These are phyloP conservation scores for Eupithecia tripunctaria DNA, from an alignment of 2,888 invertebrate species.

Conservation along the genomic window DNA sequence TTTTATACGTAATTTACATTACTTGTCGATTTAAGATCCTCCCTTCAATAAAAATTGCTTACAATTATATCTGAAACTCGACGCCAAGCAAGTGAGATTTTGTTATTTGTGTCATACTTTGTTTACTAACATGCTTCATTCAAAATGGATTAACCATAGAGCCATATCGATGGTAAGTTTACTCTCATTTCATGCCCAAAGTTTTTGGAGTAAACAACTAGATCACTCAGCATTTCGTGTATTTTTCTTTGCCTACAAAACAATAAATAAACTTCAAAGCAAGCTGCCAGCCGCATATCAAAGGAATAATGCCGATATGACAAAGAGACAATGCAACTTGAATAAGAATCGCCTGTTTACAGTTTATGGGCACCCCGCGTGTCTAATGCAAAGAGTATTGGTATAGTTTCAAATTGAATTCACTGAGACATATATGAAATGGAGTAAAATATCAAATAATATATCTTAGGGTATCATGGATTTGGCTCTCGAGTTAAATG, in stretches of 20 bases:
- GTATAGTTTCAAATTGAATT: conserved; percentile 27
- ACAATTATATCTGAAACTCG: too few species aligned
- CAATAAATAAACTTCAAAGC: conserved; percentile 24
- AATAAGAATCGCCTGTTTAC: conserved; percentile 34
- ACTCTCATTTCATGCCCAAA: not conserved
- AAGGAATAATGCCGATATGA: conserved; percentile 40
- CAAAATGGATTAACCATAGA: too few species aligned
- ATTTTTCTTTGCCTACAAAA: not conserved
- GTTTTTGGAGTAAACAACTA: not conserved
- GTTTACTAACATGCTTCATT: too few species aligned
- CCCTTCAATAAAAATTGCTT: too few species aligned
- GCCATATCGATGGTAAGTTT: not conserved
- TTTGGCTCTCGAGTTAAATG: not conserved
- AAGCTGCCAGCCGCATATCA: conserved; percentile 34
- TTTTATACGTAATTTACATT: too few species aligned
- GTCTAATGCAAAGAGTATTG: conserved; percentile 31
- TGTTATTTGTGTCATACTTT: too few species aligned
- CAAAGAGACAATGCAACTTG: conserved; percentile 32
- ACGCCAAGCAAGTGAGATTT: too few species aligned
- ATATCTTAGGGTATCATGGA: not conserved
- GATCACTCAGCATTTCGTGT: not conserved
- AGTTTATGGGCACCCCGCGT: conserved; percentile 26
- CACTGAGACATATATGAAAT: not conserved
- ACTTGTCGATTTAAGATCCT: too few species aligned
- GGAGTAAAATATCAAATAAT: not conserved